Conservation (phyloP, 2,797 vertebrate genomes). For the Cyprinella venusta region DNA sequence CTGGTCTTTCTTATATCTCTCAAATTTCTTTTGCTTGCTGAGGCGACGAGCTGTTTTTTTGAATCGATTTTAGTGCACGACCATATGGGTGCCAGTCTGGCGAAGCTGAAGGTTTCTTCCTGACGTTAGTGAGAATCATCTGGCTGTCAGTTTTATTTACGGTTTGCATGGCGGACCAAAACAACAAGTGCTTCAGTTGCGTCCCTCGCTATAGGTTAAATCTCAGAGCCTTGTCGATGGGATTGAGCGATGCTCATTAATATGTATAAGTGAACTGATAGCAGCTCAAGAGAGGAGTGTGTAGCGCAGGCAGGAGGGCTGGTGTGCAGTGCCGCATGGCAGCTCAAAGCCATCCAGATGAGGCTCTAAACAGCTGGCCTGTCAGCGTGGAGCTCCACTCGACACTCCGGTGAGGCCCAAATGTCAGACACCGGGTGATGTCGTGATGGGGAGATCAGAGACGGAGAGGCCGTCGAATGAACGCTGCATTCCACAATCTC, state of each 20-base stretch:
- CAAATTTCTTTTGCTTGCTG: background rate
- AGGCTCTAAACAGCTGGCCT: slow-evolving; percentile 44
- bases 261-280: slow-evolving; percentile 14
- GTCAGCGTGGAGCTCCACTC: slow-evolving; percentile 31
- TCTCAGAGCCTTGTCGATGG: background rate
- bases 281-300: background rate
- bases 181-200: slow-evolving; percentile 3
- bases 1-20: background rate
- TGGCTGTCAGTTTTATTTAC: slow-evolving; percentile 42
- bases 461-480: background rate
- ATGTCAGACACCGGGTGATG: slow-evolving; percentile 49
- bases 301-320: slow-evolving; percentile 6
- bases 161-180: slow-evolving; percentile 19
- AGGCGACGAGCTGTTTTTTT: background rate
- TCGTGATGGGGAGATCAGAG: slow-evolving; percentile 46
- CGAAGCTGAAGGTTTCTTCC: background rate
- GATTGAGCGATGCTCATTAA: slow-evolving; percentile 19
- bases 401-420: slow-evolving; percentile 24
- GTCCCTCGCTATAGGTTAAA: background rate
- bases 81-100: slow-evolving; percentile 26
- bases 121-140: slow-evolving; percentile 22
- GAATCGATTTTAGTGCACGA: background rate
- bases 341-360: slow-evolving; percentile 32
- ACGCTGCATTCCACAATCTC: slow-evolving; percentile 2
- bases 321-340: slow-evolving; percentile 25